phyloP scores from a whole-genome alignment of 1,140 invertebrate genomes.

The Dreissena polymorpha region DNA sequence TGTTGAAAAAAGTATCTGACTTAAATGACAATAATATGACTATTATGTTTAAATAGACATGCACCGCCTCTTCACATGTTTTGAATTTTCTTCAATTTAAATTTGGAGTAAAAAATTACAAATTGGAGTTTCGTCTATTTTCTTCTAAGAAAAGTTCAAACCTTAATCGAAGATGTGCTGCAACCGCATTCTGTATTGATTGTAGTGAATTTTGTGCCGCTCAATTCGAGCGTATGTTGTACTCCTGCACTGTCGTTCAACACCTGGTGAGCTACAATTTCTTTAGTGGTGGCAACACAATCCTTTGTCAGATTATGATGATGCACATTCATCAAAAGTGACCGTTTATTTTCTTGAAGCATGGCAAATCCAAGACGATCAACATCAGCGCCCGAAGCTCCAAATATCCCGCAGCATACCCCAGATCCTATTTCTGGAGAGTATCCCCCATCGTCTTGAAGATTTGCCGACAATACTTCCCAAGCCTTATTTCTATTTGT shows the following conservation, averaged over 20 bases:
- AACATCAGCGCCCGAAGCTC: background rate
- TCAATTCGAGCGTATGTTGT: background rate
- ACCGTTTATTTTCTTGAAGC: background rate
- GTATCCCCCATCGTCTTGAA: background rate
- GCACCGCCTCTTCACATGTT: too few species aligned
- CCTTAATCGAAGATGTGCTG: background rate
- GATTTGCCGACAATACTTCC: background rate
- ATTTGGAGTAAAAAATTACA: too few species aligned
- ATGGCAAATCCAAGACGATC: conserved; percentile 12
- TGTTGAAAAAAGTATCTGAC: too few species aligned
- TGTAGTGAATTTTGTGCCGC: background rate
- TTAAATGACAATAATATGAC: too few species aligned
- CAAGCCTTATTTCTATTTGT: background rate
- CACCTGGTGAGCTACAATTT: background rate
- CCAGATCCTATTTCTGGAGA: conserved; percentile 1
- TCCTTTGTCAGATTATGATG: background rate
- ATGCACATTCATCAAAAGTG: background rate
- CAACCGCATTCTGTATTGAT: background rate
- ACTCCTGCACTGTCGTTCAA: background rate
- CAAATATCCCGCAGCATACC: conserved; percentile 5
- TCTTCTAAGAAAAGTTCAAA: too few species aligned
- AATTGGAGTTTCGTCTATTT: too few species aligned
- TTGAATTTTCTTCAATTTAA: too few species aligned
- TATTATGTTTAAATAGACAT: too few species aligned
- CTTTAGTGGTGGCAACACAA: background rate